phyloP scores from a whole-genome alignment of 2,888 invertebrate genomes.

The Drosophila hawaiiensis region DNA sequence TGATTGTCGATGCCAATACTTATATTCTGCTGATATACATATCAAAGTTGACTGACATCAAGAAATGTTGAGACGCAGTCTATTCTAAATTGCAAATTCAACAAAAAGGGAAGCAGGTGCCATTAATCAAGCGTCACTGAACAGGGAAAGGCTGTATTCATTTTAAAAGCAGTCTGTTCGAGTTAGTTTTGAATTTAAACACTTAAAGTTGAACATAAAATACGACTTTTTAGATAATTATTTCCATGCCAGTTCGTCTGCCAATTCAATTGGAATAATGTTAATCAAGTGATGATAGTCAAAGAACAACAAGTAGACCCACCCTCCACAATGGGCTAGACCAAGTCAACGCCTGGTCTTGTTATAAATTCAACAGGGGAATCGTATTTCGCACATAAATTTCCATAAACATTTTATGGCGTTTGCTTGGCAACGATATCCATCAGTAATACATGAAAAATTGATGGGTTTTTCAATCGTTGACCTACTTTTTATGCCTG shows the following conservation, averaged over 20 bases:
- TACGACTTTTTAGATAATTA: constrained; percentile 59
- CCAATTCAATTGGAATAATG: constrained; percentile 63
- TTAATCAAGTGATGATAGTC: constrained; percentile 59
- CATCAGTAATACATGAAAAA: constrained; percentile 44
- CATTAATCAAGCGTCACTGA: neutral
- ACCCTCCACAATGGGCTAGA: neutral
- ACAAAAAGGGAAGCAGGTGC: neutral
- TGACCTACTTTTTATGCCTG: constrained; percentile 68
- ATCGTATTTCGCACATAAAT: constrained; percentile 46
- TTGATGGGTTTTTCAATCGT: constrained; percentile 68
- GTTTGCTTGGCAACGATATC: constrained; percentile 49
- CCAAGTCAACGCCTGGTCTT: constrained; percentile 19
- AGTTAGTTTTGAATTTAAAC: neutral
- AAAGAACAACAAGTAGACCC: neutral
- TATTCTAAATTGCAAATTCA: neutral
- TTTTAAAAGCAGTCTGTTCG: neutral
- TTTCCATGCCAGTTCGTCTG: constrained; percentile 61
- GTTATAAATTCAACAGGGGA: constrained; percentile 55
- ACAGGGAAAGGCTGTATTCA: neutral
- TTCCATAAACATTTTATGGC: constrained; percentile 50
- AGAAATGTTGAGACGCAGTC: neutral
- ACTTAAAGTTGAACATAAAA: constrained; percentile 14
- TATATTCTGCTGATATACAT: neutral
- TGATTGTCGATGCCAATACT: neutral
- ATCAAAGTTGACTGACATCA: constrained; percentile 2